Conservation (phyloP, 2,113 vertebrate genomes). For the Tragulus kanchil region DNA sequence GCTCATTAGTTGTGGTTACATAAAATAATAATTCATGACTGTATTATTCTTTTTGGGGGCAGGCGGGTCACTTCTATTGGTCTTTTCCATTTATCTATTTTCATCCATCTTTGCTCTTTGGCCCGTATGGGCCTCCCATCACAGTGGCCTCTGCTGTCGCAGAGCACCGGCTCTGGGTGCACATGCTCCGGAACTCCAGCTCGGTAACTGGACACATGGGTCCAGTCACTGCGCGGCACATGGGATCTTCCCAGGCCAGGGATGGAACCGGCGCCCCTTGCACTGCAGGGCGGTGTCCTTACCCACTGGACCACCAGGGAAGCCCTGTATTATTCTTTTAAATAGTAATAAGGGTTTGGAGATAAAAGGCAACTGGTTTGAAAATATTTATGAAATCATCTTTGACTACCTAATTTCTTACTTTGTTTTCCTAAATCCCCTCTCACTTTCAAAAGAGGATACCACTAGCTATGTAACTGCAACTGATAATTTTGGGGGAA, state of each 20-base stretch:
- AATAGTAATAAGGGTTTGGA: background rate
- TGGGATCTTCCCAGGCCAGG: background rate
- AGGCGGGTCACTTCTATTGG: background rate
- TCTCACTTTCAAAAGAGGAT: background rate
- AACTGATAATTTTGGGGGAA: background rate
- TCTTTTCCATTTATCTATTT: too few relatives aligned
- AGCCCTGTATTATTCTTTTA: background rate
- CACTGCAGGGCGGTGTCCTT: background rate
- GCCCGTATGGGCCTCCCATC: too few relatives aligned
- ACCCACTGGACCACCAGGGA: background rate
- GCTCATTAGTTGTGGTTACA: background rate
- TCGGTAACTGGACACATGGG: too few relatives aligned
- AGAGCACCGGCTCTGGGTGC: too few relatives aligned
- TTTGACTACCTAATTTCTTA: constrained; percentile 33
- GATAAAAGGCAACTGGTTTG: background rate
- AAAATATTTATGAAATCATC: constrained; percentile 22
- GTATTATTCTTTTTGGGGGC: background rate
- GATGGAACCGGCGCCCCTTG: background rate
- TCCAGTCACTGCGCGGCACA: background rate
- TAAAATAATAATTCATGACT: background rate
- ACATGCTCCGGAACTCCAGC: too few relatives aligned
- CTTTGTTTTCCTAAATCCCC: constrained; percentile 20
- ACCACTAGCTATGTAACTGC: background rate
- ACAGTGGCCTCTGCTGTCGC: too few relatives aligned
- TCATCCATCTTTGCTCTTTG: too few relatives aligned